Conservation (phyloP, 23 tunicate genomes). For the Botrylloides violaceus region DNA sequence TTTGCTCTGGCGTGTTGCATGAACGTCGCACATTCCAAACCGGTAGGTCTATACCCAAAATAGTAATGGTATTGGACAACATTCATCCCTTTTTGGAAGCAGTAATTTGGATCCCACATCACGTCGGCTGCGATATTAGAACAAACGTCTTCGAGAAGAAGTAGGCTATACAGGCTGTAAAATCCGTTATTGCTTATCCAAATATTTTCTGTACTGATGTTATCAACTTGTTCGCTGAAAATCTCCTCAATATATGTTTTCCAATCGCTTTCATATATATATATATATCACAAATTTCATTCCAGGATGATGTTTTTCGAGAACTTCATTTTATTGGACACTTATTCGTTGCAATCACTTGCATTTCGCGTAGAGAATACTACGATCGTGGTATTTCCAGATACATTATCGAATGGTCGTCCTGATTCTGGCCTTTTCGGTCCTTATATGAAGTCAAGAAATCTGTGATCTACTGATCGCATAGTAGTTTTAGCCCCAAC, state of each 20-base stretch:
- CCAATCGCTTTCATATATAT: neutral
- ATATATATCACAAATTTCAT: neutral
- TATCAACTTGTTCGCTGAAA: neutral
- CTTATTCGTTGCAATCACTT: neutral
- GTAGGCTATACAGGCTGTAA: neutral
- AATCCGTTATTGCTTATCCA: conserved; percentile 2
- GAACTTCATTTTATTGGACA: neutral
- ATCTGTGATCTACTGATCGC: neutral
- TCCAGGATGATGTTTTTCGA: neutral
- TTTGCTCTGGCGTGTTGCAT: neutral
- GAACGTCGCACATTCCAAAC: neutral
- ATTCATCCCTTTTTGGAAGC: neutral
- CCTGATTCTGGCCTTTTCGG: neutral
- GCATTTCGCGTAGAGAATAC: neutral
- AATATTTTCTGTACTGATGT: neutral
- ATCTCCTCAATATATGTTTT: neutral
- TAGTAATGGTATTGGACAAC: neutral
- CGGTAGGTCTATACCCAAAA: neutral
- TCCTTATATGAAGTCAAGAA: neutral
- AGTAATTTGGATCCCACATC: neutral
- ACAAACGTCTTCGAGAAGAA: neutral
- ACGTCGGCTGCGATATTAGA: neutral
- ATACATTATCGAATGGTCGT: neutral
- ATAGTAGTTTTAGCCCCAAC: neutral
- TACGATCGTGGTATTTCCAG: neutral